Evolutionary conservation across 2,888 invertebrate species (phyloP).

Genomic region (Callosobruchus maculatus): DNA sequence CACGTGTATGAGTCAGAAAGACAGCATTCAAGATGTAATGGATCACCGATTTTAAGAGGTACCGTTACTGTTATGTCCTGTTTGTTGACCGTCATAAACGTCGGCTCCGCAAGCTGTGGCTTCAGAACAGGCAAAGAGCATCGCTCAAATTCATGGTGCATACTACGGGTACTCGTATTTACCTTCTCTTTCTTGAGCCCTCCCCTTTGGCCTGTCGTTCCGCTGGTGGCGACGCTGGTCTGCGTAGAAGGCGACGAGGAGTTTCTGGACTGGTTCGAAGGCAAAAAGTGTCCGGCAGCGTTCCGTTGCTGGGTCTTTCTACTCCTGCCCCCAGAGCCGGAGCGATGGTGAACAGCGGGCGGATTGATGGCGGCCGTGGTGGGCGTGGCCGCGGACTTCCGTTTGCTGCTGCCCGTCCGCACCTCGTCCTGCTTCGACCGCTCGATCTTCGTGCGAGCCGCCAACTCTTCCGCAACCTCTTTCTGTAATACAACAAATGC

Average conservation of each 20-base stretch:
- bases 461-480: conserved; percentile 71
- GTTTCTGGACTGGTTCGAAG: neutral
- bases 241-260: conserved; percentile 14
- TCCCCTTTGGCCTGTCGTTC: conserved; percentile 10
- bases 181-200: conserved; percentile 20
- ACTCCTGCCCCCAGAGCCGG: neutral
- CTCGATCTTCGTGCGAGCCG: conserved; percentile 67
- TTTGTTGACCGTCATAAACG: too few species aligned
- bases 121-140: too few species aligned
- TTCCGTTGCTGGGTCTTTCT: neutral
- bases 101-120: too few species aligned
- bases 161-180: neutral
- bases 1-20: too few species aligned
- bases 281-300: neutral
- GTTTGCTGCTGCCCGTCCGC: conserved; percentile 57
- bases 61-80: too few species aligned
- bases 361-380: conserved; percentile 39
- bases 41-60: too few species aligned
- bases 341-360: conserved; percentile 5
- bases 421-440: conserved; percentile 59
- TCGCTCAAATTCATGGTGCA: too few species aligned
- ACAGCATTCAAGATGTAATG: too few species aligned
- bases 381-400: conserved; percentile 52
- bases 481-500: conserved; percentile 57
- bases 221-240: conserved; percentile 9